phyloP scores from a whole-genome alignment of 2,888 invertebrate species.

The Melangyna quadrimaculata region DNA sequence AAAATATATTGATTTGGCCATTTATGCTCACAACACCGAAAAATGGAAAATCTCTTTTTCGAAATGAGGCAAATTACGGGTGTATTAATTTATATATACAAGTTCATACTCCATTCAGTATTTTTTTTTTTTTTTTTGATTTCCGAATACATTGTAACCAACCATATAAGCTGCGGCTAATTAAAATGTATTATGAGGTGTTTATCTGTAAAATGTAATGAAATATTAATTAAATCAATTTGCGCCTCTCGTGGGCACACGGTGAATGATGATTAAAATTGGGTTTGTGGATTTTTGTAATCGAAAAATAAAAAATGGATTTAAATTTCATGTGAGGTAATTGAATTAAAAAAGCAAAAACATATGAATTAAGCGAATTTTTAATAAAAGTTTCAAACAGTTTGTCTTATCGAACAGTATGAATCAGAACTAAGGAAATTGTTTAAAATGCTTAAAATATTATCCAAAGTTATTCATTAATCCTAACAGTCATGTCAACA shows the following conservation, averaged over 20 bases:
- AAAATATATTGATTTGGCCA: slow-evolving; percentile 37
- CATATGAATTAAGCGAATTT: too few species aligned
- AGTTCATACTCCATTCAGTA: slow-evolving; percentile 8
- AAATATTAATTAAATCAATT: slow-evolving; percentile 68
- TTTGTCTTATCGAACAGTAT: background rate
- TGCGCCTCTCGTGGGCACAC: slow-evolving; percentile 28
- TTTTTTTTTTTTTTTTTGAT: slow-evolving; percentile 1
- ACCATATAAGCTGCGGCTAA: slow-evolving; percentile 42
- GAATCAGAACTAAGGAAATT: background rate
- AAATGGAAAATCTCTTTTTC: background rate
- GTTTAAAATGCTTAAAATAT: too few species aligned
- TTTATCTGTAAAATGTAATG: slow-evolving; percentile 67
- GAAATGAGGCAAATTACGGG: slow-evolving; percentile 32
- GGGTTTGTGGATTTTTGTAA: background rate
- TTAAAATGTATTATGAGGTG: slow-evolving; percentile 68
- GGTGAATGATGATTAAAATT: background rate
- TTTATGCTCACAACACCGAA: background rate
- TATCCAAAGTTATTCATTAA: too few species aligned
- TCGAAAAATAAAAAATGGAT: background rate
- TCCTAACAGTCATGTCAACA: too few species aligned
- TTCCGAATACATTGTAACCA: slow-evolving; percentile 6
- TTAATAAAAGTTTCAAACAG: too few species aligned
- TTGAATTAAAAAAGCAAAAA: too few species aligned
- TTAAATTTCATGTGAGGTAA: background rate
- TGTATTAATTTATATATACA: slow-evolving; percentile 46